phyloP scores from a whole-genome alignment of 1,140 invertebrate species.

The Drosophila watanabei region DNA sequence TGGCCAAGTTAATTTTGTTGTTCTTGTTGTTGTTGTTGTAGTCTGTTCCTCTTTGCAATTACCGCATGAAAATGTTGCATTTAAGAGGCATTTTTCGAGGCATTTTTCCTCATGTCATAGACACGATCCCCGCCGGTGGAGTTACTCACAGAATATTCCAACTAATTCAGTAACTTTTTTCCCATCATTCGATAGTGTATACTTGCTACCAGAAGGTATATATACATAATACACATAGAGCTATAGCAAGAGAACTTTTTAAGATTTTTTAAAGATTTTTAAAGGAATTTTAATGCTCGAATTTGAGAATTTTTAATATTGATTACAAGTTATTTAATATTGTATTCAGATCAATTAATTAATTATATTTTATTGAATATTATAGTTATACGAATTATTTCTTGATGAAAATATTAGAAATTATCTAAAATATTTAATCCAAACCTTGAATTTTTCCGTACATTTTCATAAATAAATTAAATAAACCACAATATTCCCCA shows the following conservation, averaged over 20 bases:
- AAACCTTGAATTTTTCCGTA: not conserved
- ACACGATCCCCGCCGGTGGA: conserved; percentile 38
- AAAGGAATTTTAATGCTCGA: not conserved
- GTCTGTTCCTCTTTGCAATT: conserved; percentile 67
- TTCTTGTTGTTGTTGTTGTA: conserved; percentile 18
- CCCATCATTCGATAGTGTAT: conserved; percentile 40
- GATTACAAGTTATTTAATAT: no score
- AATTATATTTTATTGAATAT: no score
- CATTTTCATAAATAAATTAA: not conserved
- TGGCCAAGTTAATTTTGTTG: conserved; percentile 20
- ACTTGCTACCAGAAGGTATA: not conserved
- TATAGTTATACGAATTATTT: no score
- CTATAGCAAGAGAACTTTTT: not conserved
- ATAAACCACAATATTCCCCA: not conserved
- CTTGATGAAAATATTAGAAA: no score
- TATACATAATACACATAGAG: not conserved
- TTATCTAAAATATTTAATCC: not conserved
- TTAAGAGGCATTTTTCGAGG: conserved; percentile 72
- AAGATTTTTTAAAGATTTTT: not conserved
- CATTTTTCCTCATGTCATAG: conserved; percentile 72
- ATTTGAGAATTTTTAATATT: not conserved
- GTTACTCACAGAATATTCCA: conserved; percentile 64
- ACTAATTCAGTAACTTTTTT: conserved; percentile 64
- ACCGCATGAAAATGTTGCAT: conserved; percentile 82
- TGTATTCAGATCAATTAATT: no score